A percentile compares a stretch with the other conserved stretches of the same genome.
Conservation (phyloP, 2,113 vertebrate genomes). For the Phalacrocorax brasilianus region DNA sequence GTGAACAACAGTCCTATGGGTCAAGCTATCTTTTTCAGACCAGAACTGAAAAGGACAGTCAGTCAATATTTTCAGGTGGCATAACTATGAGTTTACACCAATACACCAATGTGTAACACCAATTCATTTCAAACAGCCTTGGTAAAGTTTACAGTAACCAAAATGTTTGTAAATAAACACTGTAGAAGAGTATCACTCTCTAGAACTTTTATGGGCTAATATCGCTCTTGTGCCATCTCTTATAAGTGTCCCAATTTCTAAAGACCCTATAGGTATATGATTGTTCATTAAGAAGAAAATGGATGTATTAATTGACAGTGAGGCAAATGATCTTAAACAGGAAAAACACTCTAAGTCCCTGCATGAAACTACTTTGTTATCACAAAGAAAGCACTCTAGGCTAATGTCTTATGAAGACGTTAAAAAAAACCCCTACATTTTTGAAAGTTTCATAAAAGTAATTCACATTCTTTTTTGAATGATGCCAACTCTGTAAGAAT, state of each 20-base stretch:
- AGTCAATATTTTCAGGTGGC: neutral
- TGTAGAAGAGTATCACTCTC: neutral
- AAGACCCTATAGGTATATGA: neutral
- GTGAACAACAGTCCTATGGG: neutral
- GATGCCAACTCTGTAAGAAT: neutral
- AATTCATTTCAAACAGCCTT: neutral
- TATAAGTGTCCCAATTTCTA: neutral
- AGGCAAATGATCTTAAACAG: neutral
- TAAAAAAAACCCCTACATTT: neutral
- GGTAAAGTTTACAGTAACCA: neutral
- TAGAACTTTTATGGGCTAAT: neutral
- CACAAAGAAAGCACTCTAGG: neutral
- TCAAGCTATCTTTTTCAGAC: conserved; percentile 10
- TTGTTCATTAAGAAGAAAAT: neutral
- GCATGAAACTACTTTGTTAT: neutral
- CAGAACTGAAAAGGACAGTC: neutral
- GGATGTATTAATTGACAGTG: neutral
- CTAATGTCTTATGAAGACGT: neutral
- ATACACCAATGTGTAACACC: neutral
- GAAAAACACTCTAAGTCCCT: neutral
- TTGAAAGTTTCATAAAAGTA: neutral
- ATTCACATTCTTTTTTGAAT: neutral
- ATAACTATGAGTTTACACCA: conserved; percentile 5
- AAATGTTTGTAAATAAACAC: neutral
- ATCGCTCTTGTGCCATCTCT: neutral